Conservation (phyloP, 1,140 invertebrate species). For the Orchestia grillus region DNA sequence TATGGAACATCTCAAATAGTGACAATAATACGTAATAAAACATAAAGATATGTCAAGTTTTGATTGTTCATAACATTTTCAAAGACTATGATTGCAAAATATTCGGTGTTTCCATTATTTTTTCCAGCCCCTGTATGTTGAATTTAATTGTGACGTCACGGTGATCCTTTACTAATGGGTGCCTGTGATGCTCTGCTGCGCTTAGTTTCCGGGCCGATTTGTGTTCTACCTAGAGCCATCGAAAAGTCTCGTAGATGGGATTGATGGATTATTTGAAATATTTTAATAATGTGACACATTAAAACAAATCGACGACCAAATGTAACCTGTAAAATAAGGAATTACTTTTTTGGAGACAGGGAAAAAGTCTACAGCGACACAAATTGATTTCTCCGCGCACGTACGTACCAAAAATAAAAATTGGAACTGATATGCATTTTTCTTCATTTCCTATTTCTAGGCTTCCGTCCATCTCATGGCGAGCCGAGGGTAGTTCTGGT, state of each 20-base stretch:
- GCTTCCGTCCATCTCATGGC: not conserved
- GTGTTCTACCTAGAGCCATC: not conserved
- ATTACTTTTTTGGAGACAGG: too few species aligned
- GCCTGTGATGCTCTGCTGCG: too few species aligned
- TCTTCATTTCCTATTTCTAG: not conserved
- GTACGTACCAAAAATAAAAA: too few species aligned
- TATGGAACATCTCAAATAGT: too few species aligned
- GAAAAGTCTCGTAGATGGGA: not conserved
- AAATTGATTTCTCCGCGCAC: not conserved
- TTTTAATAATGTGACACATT: not conserved
- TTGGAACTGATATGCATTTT: not conserved
- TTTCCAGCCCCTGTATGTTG: too few species aligned
- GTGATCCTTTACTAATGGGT: not conserved
- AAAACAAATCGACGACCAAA: not conserved
- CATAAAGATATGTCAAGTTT: too few species aligned
- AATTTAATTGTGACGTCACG: not conserved
- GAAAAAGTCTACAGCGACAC: not conserved
- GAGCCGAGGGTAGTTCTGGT: not conserved
- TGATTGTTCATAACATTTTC: too few species aligned
- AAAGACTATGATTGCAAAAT: too few species aligned
- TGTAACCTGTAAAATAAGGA: not conserved
- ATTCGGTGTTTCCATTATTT: too few species aligned
- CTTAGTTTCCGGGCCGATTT: not conserved
- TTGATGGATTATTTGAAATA: not conserved
- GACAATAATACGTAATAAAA: too few species aligned